phyloP scores from a whole-genome alignment of 2,113 vertebrate genomes.

The Oreocharis arfaki region DNA sequence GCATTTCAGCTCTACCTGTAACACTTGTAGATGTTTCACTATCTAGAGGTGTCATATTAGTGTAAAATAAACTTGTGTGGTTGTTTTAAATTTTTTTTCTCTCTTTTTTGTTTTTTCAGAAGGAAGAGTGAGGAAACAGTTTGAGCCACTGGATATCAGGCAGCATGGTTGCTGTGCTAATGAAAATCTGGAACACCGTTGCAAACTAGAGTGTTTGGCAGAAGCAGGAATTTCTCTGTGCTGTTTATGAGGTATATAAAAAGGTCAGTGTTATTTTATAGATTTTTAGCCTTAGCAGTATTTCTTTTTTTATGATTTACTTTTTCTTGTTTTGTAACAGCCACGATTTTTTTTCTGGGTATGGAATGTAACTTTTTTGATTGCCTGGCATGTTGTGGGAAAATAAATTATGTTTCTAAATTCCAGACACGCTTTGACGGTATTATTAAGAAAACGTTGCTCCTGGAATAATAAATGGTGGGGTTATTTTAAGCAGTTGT shows the following conservation, averaged over 20 bases:
- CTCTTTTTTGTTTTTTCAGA: background rate
- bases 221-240: slow-evolving; percentile 12
- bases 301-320: background rate
- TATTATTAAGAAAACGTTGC: slow-evolving; percentile 37
- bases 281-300: slow-evolving; percentile 8
- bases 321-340: slow-evolving; percentile 24
- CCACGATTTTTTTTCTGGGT: background rate
- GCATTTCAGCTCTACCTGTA: background rate
- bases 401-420: slow-evolving; percentile 1
- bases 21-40: background rate
- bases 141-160: background rate
- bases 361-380: background rate
- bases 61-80: background rate
- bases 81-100: background rate
- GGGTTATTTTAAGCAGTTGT: slow-evolving; percentile 26
- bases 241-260: slow-evolving; percentile 37
- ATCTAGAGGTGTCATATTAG: background rate
- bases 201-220: background rate
- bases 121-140: background rate
- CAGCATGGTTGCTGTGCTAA: background rate
- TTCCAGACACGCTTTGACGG: slow-evolving; percentile 12
- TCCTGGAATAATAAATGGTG: slow-evolving; percentile 29
- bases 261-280: slow-evolving; percentile 45
- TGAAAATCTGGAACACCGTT: background rate
- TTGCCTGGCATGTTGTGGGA: background rate